A percentile compares a stretch with the other conserved stretches of the same genome.
Evolutionary conservation across 2,797 vertebrate species (phyloP).

Genomic region (Micropoecilia bifurca): DNA sequence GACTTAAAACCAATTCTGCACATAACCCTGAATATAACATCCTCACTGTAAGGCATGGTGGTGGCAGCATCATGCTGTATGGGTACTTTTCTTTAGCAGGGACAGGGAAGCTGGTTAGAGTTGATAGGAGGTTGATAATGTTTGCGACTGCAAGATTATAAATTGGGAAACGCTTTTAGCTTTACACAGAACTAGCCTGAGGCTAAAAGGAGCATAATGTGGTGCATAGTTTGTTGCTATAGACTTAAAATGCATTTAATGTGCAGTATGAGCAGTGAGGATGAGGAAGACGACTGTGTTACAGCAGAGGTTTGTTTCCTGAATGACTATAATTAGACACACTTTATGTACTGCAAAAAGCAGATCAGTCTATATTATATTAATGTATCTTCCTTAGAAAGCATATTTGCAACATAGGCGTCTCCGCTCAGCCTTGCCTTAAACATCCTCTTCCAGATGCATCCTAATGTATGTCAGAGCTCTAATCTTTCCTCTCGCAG

Average conservation of each 20-base stretch:
- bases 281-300: conserved; percentile 4
- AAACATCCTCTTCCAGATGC: conserved; percentile 59
- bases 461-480: conserved; percentile 41
- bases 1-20: neutral
- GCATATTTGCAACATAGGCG: conserved; percentile 7
- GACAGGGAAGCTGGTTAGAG: neutral
- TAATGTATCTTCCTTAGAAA: conserved; percentile 12
- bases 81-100: neutral
- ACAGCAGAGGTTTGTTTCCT: conserved; percentile 18
- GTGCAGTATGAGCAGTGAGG: conserved; percentile 5
- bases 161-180: neutral
- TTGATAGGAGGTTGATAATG: neutral
- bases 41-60: neutral
- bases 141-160: neutral
- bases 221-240: neutral
- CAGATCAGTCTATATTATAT: neutral
- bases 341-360: conserved; percentile 2
- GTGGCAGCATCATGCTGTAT: neutral
- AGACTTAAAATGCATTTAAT: conserved; percentile 36
- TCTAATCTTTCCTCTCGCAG: conserved; percentile 58
- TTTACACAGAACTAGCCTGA: neutral
- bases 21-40: neutral
- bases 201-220: neutral
- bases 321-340: conserved; percentile 24
- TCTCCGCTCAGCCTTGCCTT: conserved; percentile 41